These are phyloP conservation scores for Dufourea novaeangliae DNA, from an alignment of 1,140 invertebrate genomes.

Conservation along the genomic window DNA sequence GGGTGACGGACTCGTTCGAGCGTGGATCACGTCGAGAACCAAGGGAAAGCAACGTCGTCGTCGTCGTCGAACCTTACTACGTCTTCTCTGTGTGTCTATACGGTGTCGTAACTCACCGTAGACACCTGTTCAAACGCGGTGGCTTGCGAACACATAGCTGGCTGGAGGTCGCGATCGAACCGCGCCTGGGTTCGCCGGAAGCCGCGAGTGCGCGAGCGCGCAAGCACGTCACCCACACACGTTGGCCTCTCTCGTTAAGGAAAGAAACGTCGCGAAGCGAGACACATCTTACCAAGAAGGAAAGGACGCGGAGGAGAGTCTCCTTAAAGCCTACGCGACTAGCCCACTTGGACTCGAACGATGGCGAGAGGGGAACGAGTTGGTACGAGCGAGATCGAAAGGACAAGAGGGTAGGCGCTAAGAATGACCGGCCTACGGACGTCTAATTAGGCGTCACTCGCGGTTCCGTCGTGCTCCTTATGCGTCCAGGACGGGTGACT, in stretches of 20 bases:
- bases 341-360: slow-evolving; percentile 54
- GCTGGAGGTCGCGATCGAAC: slow-evolving; percentile 51
- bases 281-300: slow-evolving; percentile 57
- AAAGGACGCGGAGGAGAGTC: slow-evolving; percentile 59
- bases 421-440: slow-evolving; percentile 63
- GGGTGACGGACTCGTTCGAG: background rate
- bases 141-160: slow-evolving; percentile 21
- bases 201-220: slow-evolving; percentile 35
- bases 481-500: slow-evolving; percentile 4
- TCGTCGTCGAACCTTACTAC: no score
- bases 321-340: slow-evolving; percentile 59
- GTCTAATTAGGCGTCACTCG: slow-evolving; percentile 71
- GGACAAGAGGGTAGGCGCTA: slow-evolving; percentile 58
- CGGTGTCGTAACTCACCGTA: slow-evolving; percentile 27
- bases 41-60: slow-evolving; percentile 17
- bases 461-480: slow-evolving; percentile 44
- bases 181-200: slow-evolving; percentile 50
- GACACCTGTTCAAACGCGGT: slow-evolving; percentile 64
- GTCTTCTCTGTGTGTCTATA: no score
- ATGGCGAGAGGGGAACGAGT: slow-evolving; percentile 41
- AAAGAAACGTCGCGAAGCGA: slow-evolving; percentile 57
- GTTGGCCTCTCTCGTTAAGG: slow-evolving; percentile 62
- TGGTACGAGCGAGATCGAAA: slow-evolving; percentile 36
- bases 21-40: background rate
- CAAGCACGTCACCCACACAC: background rate